These are phyloP conservation scores for Indri indri DNA, from an alignment of 2,113 vertebrate species.

Conservation along the genomic window DNA sequence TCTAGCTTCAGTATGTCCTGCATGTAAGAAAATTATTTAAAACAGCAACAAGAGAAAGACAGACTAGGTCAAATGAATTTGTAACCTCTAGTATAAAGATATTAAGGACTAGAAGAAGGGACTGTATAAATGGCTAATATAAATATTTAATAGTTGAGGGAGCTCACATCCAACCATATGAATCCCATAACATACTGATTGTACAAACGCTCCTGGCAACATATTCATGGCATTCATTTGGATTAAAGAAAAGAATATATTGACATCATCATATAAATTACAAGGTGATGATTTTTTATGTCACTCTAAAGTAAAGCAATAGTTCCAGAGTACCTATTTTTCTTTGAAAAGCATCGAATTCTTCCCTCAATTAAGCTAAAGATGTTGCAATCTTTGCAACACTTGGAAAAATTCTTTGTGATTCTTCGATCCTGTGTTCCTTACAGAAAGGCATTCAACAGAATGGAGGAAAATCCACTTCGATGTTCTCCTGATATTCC, in stretches of 20 bases:
- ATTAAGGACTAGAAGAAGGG: slow-evolving; percentile 2
- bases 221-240: neutral
- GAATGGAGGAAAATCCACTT: neutral
- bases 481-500: neutral
- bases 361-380: slow-evolving; percentile 21
- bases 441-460: neutral
- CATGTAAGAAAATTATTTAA: slow-evolving; percentile 48
- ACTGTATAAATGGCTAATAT: neutral
- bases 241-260: neutral
- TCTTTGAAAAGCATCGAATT: slow-evolving; percentile 34
- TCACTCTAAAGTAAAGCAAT: neutral
- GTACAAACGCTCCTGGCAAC: neutral
- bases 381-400: neutral
- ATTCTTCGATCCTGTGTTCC: slow-evolving; percentile 25
- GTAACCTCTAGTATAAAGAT: neutral
- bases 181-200: neutral
- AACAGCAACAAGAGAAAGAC: slow-evolving; percentile 39
- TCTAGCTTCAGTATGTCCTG: neutral
- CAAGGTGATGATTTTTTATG: slow-evolving; percentile 40
- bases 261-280: slow-evolving; percentile 17
- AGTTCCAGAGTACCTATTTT: neutral
- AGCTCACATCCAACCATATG: neutral
- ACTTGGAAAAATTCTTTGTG: neutral
- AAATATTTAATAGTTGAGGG: slow-evolving; percentile 27
- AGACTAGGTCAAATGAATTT: slow-evolving; percentile 27